Conservation (phyloP, 2,888 invertebrate species). For the Melanostoma mellinum region DNA sequence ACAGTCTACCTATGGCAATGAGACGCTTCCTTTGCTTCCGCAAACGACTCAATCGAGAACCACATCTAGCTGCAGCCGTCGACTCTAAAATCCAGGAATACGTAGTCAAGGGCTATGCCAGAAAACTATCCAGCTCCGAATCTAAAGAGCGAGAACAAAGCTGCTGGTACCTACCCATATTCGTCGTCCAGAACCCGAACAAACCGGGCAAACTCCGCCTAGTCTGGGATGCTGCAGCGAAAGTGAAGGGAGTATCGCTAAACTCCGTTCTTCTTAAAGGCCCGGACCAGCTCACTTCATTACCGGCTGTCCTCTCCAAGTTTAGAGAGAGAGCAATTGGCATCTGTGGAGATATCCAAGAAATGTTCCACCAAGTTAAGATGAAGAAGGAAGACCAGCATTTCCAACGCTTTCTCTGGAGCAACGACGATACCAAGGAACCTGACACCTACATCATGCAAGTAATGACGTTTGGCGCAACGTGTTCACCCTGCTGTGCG, state of each 20-base stretch:
- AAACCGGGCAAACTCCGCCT: neutral
- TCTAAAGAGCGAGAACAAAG: too few relatives aligned
- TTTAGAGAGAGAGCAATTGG: neutral
- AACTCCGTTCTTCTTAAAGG: slow-evolving; percentile 15
- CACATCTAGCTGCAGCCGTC: too few relatives aligned
- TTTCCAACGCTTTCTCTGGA: slow-evolving; percentile 2
- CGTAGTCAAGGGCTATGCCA: too few relatives aligned
- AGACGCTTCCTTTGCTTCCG: too few relatives aligned
- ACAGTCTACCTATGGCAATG: too few relatives aligned
- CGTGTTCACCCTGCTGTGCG: too few relatives aligned
- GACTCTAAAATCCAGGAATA: too few relatives aligned
- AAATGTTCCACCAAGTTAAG: slow-evolving; percentile 6
- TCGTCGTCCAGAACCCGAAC: neutral
- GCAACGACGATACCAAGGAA: neutral
- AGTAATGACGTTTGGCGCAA: neutral
- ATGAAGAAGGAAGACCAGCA: slow-evolving; percentile 11
- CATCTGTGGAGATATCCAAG: neutral
- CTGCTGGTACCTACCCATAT: neutral
- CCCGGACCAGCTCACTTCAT: neutral
- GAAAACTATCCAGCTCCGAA: too few relatives aligned
- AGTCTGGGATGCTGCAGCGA: neutral
- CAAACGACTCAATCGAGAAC: too few relatives aligned
- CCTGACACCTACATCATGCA: neutral
- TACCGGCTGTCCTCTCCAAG: neutral
- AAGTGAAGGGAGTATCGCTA: neutral